A percentile compares a stretch with the other conserved stretches of the same genome.
These are phyloP conservation scores for Nothobranchius kuhntae DNA, from an alignment of 2,113 vertebrate genomes.

Conservation along the genomic window DNA sequence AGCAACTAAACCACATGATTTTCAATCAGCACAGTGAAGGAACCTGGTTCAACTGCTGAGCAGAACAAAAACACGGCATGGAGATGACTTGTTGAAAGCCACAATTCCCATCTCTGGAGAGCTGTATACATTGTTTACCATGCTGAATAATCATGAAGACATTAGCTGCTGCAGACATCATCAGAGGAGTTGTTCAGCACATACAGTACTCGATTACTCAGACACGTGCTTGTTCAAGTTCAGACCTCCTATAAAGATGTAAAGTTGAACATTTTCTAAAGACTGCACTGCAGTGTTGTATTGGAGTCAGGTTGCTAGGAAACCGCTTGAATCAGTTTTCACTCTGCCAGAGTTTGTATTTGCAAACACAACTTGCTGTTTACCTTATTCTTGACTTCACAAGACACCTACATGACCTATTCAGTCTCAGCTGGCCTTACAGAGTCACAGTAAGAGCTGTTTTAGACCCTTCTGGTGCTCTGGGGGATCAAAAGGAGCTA, in stretches of 20 bases:
- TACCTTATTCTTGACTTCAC: constrained; percentile 28
- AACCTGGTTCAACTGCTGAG: too few species aligned
- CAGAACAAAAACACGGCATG: too few species aligned
- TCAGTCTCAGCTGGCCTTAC: constrained; percentile 3
- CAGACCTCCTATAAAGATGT: constrained; percentile 1
- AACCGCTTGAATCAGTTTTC: constrained; percentile 38
- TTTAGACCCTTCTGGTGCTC: neutral
- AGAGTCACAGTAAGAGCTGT: neutral
- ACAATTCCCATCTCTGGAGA: neutral
- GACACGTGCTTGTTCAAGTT: neutral
- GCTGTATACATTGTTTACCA: neutral
- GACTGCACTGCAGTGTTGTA: neutral
- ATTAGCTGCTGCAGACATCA: constrained; percentile 3
- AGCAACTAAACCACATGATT: too few species aligned
- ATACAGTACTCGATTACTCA: neutral
- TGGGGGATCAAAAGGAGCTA: neutral
- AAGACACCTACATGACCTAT: constrained; percentile 21
- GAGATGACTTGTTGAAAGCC: too few species aligned
- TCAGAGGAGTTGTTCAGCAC: constrained; percentile 6
- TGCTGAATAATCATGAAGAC: neutral
- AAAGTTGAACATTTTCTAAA: constrained; percentile 10
- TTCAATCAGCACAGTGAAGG: too few species aligned
- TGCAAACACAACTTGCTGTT: constrained; percentile 28
- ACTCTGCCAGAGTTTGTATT: constrained; percentile 29
- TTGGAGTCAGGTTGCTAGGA: constrained; percentile 43